A percentile compares a stretch with the other conserved stretches of the same genome.
phyloP scores from a whole-genome alignment of 2,888 invertebrate genomes.

The Eurois occulta region DNA sequence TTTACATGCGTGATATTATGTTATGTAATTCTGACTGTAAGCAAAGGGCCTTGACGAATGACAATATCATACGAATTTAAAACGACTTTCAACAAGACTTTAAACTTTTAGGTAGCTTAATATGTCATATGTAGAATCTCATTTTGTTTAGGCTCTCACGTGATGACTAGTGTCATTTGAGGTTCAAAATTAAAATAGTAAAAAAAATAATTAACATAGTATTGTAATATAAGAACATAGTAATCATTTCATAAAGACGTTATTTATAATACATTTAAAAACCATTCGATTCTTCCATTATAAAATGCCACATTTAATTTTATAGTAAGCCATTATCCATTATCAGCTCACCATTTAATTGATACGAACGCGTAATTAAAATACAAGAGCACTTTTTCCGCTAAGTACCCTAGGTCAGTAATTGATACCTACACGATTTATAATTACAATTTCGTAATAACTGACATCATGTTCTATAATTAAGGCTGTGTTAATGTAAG shows the following conservation, averaged over 20 bases:
- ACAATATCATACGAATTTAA: not conserved
- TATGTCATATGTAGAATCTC: not conserved
- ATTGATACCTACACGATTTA: slow-evolving; percentile 5
- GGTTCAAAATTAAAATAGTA: not conserved
- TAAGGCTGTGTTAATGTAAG: slow-evolving; percentile 1
- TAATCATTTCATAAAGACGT: not conserved
- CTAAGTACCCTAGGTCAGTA: slow-evolving; percentile 24
- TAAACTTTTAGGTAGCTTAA: not conserved
- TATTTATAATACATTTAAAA: not conserved
- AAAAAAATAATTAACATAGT: not conserved
- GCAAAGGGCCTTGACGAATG: not conserved
- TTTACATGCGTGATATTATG: too few species aligned
- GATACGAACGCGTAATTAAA: not conserved
- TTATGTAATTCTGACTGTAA: too few species aligned
- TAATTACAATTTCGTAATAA: slow-evolving; percentile 20
- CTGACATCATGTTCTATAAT: slow-evolving; percentile 31
- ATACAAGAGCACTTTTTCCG: not conserved
- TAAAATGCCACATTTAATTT: not conserved
- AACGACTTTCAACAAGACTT: not conserved
- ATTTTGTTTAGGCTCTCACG: not conserved
- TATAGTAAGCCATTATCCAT: not conserved
- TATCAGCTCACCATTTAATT: not conserved
- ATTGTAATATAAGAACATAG: not conserved
- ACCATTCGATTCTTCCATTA: not conserved
- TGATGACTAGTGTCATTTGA: not conserved